These are phyloP conservation scores for Calypte anna DNA, from an alignment of 2,113 vertebrate species.

Conservation along the genomic window DNA sequence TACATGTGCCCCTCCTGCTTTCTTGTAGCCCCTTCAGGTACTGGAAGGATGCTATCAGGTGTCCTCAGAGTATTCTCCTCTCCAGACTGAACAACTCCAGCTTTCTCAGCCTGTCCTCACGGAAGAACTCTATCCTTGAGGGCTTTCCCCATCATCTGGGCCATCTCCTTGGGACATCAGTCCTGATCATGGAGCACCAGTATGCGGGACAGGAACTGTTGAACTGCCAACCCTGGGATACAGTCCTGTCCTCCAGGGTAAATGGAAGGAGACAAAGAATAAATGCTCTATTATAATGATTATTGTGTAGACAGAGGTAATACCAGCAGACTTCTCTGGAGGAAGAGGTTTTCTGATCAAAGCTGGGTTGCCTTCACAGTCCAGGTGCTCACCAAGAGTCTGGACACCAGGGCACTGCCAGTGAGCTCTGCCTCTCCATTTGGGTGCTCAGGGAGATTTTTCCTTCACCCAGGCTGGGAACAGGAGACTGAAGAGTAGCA, in stretches of 20 bases:
- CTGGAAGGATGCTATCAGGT: too few relatives aligned
- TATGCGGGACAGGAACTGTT: background rate
- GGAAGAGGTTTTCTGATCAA: background rate
- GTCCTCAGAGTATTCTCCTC: too few relatives aligned
- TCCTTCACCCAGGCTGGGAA: background rate
- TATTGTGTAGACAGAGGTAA: background rate
- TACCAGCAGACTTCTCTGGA: background rate
- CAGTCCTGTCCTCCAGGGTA: background rate
- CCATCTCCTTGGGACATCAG: background rate
- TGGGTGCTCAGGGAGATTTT: background rate
- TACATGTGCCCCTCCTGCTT: too few relatives aligned
- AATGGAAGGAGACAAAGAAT: background rate
- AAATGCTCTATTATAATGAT: background rate
- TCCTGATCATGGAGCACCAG: background rate
- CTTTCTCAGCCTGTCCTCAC: too few relatives aligned
- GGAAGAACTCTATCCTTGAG: background rate
- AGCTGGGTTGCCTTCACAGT: background rate
- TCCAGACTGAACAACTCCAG: too few relatives aligned
- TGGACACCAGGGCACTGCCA: background rate
- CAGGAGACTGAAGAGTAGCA: background rate
- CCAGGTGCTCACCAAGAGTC: fast-evolving
- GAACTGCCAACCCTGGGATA: background rate
- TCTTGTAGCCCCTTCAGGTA: too few relatives aligned
- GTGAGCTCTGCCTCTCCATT: background rate
- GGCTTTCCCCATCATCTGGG: fast-evolving